phyloP scores from a whole-genome alignment of 2,113 vertebrate genomes.

The Orthonyx spaldingii region DNA sequence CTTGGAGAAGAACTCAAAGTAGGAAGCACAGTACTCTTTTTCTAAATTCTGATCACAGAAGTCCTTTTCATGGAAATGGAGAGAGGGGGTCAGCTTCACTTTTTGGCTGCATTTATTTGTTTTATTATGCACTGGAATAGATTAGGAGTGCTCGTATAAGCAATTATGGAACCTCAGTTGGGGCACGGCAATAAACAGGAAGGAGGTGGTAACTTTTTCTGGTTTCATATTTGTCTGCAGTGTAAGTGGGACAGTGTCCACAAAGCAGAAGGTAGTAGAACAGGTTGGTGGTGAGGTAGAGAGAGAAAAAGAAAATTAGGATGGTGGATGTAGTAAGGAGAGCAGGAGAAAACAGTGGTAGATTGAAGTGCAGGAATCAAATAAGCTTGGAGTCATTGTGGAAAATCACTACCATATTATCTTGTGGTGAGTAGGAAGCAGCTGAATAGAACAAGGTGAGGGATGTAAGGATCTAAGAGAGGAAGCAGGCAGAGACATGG shows the following conservation, averaged over 20 bases:
- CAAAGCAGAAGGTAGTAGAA: background rate
- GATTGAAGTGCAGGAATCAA: background rate
- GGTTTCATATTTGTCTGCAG: background rate
- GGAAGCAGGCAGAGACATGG: background rate
- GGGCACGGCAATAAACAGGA: background rate
- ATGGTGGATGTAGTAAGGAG: background rate
- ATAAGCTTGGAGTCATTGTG: background rate
- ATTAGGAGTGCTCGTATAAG: background rate
- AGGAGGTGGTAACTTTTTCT: background rate
- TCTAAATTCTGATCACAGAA: background rate
- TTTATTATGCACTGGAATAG: background rate
- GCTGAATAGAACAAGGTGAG: background rate
- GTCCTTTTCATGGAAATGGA: background rate
- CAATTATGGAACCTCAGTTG: background rate
- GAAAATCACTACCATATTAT: background rate
- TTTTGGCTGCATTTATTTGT: background rate
- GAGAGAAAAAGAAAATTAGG: background rate
- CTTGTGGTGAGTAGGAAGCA: background rate
- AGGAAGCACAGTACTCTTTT: background rate
- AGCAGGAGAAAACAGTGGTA: background rate
- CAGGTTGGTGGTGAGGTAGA: background rate
- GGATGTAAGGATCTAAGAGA: background rate
- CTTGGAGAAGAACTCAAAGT: background rate
- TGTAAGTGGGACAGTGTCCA: background rate
- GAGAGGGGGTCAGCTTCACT: background rate